These are phyloP conservation scores for Pedionomus torquatus DNA, from an alignment of 2,113 vertebrate species.

Conservation along the genomic window DNA sequence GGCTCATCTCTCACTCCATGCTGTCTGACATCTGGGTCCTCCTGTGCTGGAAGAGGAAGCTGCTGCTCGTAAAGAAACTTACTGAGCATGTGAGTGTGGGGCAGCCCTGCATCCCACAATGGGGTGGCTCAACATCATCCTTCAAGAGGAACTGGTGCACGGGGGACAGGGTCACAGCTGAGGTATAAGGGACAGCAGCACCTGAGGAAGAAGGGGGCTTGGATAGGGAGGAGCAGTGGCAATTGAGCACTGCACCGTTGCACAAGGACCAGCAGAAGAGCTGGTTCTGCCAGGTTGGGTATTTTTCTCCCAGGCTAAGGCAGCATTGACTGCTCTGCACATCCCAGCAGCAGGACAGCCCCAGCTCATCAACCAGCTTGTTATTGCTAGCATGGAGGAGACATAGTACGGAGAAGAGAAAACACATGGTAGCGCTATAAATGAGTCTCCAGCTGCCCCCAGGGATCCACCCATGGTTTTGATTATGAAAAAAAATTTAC, in stretches of 20 bases:
- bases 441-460: not conserved
- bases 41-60: not conserved
- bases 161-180: not conserved
- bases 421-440: rapidly evolving
- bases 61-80: not conserved
- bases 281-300: not conserved
- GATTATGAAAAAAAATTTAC: not conserved
- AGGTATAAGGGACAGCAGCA: not conserved
- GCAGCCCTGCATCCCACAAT: not conserved
- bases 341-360: no score
- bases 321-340: rapidly evolving
- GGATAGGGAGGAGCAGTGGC: not conserved
- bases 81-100: not conserved
- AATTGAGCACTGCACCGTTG: not conserved
- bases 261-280: not conserved
- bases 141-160: not conserved
- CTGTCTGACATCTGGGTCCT: not conserved
- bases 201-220: not conserved
- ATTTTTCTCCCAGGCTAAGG: not conserved
- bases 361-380: not conserved
- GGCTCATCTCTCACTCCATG: rapidly evolving
- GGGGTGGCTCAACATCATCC: not conserved
- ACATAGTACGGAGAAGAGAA: not conserved
- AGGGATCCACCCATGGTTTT: not conserved
- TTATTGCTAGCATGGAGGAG: no score